Base-by-base conservation (phyloP, 2,113 vertebrate genomes). In the Anas platyrhynchos region DNA sequence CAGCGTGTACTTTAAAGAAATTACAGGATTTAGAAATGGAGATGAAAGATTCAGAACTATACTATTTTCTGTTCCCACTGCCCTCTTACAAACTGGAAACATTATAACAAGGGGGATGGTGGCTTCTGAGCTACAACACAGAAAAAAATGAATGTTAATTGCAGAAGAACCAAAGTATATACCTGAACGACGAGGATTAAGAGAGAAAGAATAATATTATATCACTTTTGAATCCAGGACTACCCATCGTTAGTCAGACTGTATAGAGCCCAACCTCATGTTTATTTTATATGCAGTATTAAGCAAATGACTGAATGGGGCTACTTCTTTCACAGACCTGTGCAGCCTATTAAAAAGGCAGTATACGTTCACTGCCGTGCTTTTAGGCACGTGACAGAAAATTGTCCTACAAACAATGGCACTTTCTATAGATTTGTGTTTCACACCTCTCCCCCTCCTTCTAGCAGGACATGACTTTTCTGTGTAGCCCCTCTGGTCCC, bases 41-140 rank as follows among this genome's bases (percentile, higher is more conserved):
- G 94, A 97, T 93, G 68, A 97, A 96, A 97, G 91, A 93, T 93
- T 93, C 78, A 94, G 75, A 94, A 87, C 63, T 54, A 84, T 71
- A 89, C 91, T 94, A 91, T 91, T 94, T 94, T 86, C 77, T 93
- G 85, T 59, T 96, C 91, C 62, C 77, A 79, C 50, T 85, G 78
- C 78, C 81, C 80, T 86, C 81, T 81, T 80, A 76, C 43, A 80
- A 80, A 88, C 93, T 94, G 89, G 87, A 91, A 95, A 79, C 93
- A 92, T 74, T 86, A 94, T 41, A 67, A 85, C 50, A 83, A 92
- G 90, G 72, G 32, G 65, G 68, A 91, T 5, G 4, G 83, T 68
- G 72, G 75, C 82, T 44, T 93, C 83, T 83, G 73, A 93, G 77
- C 78, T 91, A 93, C 71, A 50, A 50, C 56, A 93, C n/a, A 80